A percentile compares a stretch with the other conserved stretches of the same genome.
phyloP scores from a whole-genome alignment of 2,113 vertebrate species.

The Cnemophilus loriae region DNA sequence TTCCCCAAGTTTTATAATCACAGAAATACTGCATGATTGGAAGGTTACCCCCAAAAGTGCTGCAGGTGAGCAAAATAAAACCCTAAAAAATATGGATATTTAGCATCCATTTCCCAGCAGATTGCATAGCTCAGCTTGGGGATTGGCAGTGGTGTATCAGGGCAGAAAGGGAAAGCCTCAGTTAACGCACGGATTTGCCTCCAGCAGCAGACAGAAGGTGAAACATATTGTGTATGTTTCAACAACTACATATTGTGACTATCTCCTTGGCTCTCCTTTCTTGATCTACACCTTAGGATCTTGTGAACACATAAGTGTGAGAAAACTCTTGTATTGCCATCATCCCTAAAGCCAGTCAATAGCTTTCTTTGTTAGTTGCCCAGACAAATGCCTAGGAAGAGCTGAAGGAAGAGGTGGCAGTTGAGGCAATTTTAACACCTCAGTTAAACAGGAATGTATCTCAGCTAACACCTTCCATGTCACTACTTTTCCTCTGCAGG shows the following conservation, averaged over 20 bases:
- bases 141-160: not conserved
- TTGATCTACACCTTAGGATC: not conserved
- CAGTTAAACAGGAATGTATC: not conserved
- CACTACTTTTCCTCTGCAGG: not conserved
- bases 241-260: not conserved
- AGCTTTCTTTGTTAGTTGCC: not conserved
- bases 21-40: not conserved
- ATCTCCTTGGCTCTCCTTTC: not conserved
- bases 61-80: not conserved
- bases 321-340: not conserved
- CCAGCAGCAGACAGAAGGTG: not conserved
- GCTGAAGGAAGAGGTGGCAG: not conserved
- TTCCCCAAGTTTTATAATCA: not conserved
- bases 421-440: not conserved
- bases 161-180: not conserved
- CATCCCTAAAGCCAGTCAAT: not conserved
- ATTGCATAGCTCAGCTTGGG: not conserved
- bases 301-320: fast-evolving
- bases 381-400: not conserved
- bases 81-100: not conserved
- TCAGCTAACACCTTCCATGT: not conserved
- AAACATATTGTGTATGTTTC: not conserved
- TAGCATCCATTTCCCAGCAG: not conserved
- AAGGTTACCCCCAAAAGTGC: not conserved
- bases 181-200: not conserved